Evolutionary conservation across 2,888 invertebrate genomes (phyloP).

Genomic region (Aphodius sticticus): DNA sequence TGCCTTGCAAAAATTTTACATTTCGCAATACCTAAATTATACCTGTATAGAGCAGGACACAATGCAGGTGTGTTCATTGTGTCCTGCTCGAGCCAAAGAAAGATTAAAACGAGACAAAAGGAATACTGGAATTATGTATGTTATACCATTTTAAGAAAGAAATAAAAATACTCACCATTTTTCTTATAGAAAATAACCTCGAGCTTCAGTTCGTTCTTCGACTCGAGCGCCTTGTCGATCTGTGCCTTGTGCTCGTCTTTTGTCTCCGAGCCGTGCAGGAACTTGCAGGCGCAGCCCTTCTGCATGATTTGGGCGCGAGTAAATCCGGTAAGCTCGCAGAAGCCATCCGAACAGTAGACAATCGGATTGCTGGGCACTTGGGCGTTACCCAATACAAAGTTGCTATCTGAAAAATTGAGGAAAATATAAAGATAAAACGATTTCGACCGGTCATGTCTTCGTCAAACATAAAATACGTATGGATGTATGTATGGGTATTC

Average conservation of each 20-base stretch:
- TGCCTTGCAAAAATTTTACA: too few relatives aligned
- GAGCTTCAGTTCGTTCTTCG: slow-evolving; percentile 90
- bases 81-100: too few relatives aligned
- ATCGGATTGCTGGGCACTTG: slow-evolving; percentile 89
- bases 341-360: slow-evolving; percentile 96
- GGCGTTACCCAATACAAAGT: slow-evolving; percentile 95
- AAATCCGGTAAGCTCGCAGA: slow-evolving; percentile 94
- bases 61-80: too few relatives aligned
- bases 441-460: not conserved
- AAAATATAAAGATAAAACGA: slow-evolving; percentile 15
- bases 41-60: too few relatives aligned
- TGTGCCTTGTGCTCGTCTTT: slow-evolving; percentile 86
- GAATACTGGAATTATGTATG: too few relatives aligned
- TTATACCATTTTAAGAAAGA: too few relatives aligned
- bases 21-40: too few relatives aligned
- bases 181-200: slow-evolving; percentile 96
- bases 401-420: slow-evolving; percentile 79
- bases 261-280: slow-evolving; percentile 91
- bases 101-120: too few relatives aligned
- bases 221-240: slow-evolving; percentile 89
- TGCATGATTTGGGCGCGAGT: slow-evolving; percentile 96
- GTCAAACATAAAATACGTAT: not conserved
- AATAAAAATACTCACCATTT: slow-evolving; percentile 73
- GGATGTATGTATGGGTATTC: not conserved
- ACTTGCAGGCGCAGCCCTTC: slow-evolving; percentile 94